phyloP scores from a whole-genome alignment of 2,113 vertebrate species.

The Anarrhichthys ocellatus region DNA sequence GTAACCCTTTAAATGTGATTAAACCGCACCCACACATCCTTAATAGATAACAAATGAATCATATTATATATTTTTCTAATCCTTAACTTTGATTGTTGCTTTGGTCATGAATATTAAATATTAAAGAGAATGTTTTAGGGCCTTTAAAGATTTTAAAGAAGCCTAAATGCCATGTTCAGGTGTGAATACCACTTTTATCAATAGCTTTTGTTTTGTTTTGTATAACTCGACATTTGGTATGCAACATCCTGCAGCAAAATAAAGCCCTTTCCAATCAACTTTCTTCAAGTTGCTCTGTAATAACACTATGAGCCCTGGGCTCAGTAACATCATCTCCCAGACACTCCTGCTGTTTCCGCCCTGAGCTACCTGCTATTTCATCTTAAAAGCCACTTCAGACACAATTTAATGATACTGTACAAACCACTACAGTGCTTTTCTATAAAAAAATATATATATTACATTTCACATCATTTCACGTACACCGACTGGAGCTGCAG shows the following conservation, averaged over 20 bases:
- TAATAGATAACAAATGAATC: neutral
- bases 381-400: slow-evolving; percentile 31
- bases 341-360: slow-evolving; percentile 38
- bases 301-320: slow-evolving; percentile 21
- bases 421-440: slow-evolving; percentile 14
- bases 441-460: neutral
- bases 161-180: neutral
- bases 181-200: neutral
- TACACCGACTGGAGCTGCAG: neutral
- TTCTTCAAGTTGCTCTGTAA: slow-evolving; percentile 34
- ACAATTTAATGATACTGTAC: neutral
- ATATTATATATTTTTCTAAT: neutral
- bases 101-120: neutral
- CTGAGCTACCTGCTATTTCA: slow-evolving; percentile 14
- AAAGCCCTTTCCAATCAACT: slow-evolving; percentile 21
- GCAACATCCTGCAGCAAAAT: slow-evolving; percentile 24
- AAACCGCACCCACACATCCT: neutral
- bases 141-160: neutral
- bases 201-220: slow-evolving; percentile 7
- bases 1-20: neutral
- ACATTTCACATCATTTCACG: neutral
- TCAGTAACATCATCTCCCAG: slow-evolving; percentile 44
- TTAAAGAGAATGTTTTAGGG: neutral
- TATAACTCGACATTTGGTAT: slow-evolving; percentile 4
- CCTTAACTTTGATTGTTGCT: neutral